Percentiles rank a stretch among this genome's conserved stretches.
phyloP scores from a whole-genome alignment of 2,113 vertebrate species.

The Cyprinodon tularosa region DNA sequence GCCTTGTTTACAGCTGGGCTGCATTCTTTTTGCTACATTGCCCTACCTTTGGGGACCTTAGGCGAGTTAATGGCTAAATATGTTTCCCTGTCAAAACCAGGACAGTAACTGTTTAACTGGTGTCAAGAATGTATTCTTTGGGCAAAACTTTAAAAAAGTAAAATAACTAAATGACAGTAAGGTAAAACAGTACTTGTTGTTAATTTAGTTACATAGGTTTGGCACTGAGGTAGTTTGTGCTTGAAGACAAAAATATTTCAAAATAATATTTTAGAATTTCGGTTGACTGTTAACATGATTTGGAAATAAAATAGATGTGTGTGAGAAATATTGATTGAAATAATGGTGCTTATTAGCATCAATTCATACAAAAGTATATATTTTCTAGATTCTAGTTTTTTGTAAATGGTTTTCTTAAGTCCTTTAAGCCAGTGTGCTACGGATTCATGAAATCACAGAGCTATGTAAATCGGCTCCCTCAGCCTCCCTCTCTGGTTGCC shows the following conservation, averaged over 20 bases:
- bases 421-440: not conserved
- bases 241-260: no score
- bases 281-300: no score
- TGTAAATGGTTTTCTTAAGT: slow-evolving; percentile 18
- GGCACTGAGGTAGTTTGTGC: no score
- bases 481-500: slow-evolving; percentile 50
- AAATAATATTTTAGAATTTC: no score
- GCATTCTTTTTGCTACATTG: not conserved
- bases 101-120: not conserved
- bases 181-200: no score
- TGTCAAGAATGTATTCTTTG: no score
- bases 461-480: slow-evolving; percentile 45
- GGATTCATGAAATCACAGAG: slow-evolving; percentile 41
- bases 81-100: not conserved
- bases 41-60: not conserved
- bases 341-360: not conserved
- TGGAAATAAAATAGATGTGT: not conserved
- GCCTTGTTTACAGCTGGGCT: no score
- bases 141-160: no score
- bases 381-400: slow-evolving; percentile 24
- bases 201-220: no score
- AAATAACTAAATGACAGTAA: no score
- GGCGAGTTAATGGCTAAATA: not conserved
- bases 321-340: not conserved
- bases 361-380: not conserved